Evolutionary conservation across 2,888 invertebrate genomes (phyloP).

Genomic region (Cenopis cana): DNA sequence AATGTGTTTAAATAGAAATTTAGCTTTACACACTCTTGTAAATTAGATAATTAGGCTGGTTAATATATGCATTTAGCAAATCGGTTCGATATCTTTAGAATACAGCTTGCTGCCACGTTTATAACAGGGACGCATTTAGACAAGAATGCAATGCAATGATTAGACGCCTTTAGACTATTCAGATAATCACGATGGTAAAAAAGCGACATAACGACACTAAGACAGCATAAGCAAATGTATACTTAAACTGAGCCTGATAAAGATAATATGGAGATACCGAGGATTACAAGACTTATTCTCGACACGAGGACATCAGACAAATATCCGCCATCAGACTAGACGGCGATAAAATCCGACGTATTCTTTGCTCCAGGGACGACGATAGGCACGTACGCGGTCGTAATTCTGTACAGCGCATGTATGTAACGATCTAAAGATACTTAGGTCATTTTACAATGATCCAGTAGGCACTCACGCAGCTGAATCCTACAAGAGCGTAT

Average conservation of each 20-base stretch:
- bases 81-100: neutral
- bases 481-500: slow-evolving; percentile 14
- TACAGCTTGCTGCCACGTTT: neutral
- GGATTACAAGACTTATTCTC: slow-evolving; percentile 35
- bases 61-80: slow-evolving; percentile 22
- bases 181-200: neutral
- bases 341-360: slow-evolving; percentile 40
- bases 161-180: neutral
- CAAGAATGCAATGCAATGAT: neutral
- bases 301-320: slow-evolving; percentile 39
- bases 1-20: slow-evolving; percentile 37
- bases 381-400: slow-evolving; percentile 16
- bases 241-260: slow-evolving; percentile 27
- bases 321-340: slow-evolving; percentile 35
- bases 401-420: slow-evolving; percentile 3
- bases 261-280: slow-evolving; percentile 23
- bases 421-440: slow-evolving; percentile 3
- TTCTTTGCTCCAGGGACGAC: slow-evolving; percentile 13
- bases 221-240: slow-evolving; percentile 19
- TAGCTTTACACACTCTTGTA: slow-evolving; percentile 35
- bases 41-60: slow-evolving; percentile 32
- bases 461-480: neutral
- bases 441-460: slow-evolving; percentile 22
- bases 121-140: slow-evolving; percentile 3
- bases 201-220: slow-evolving; percentile 3